Percentiles rank a stretch among this genome's conserved stretches.
Conservation (phyloP, 2,888 invertebrate species). For the Eupithecia inturbata region DNA sequence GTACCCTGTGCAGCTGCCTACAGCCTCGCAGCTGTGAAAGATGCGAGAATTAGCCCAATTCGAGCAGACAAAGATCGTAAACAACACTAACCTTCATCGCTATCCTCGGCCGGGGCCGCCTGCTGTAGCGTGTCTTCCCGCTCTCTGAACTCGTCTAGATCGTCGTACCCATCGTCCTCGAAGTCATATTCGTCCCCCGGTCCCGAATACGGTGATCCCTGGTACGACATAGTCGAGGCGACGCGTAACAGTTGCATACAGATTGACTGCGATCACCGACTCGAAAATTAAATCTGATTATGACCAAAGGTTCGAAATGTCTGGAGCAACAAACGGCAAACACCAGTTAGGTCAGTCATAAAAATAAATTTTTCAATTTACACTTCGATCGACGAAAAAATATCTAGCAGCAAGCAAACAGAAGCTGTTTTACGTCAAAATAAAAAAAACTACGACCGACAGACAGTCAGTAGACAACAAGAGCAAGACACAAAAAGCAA, state of each 20-base stretch:
- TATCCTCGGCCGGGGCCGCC: constrained; percentile 85
- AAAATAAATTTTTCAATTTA: constrained; percentile 66
- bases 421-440: constrained; percentile 78
- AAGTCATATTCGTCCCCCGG: constrained; percentile 89
- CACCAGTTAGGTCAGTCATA: constrained; percentile 73
- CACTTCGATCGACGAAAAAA: constrained; percentile 64
- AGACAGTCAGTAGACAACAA: background rate
- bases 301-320: constrained; percentile 55
- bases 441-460: constrained; percentile 27
- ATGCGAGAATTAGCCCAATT: constrained; percentile 64
- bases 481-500: constrained; percentile 66
- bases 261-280: constrained; percentile 75
- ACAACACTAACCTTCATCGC: constrained; percentile 83
- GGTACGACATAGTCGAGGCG: constrained; percentile 86
- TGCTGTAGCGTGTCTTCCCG: constrained; percentile 81
- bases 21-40: constrained; percentile 12
- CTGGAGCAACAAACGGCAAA: constrained; percentile 59
- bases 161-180: constrained; percentile 89
- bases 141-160: constrained; percentile 87
- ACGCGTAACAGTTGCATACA: constrained; percentile 84
- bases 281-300: constrained; percentile 70
- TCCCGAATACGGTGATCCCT: constrained; percentile 87
- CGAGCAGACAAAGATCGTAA: constrained; percentile 64
- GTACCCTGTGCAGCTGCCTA: constrained; percentile 15
- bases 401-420: constrained; percentile 65